Base-by-base conservation (phyloP, 2,797 vertebrate genomes). In the Lutjanus campechanus region DNA sequence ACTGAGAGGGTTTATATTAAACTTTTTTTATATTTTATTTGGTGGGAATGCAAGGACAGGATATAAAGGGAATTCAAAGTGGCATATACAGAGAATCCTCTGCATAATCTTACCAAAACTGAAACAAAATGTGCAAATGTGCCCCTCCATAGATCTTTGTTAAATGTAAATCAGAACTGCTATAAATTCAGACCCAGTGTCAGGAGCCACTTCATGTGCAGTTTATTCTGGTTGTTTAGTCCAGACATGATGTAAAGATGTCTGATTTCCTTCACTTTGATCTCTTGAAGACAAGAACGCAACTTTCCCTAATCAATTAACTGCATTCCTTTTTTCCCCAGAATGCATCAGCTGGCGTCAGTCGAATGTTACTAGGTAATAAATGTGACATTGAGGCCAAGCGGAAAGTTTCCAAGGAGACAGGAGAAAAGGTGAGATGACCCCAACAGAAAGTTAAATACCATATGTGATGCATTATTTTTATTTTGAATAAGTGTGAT, bases 351-450 rank as follows among this genome's bases (percentile, higher is more conserved):
- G 95, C 96, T 0, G 97, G 97, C 3, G 97, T 98, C 71, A 97
- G 96, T 88, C 95, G 91, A 53, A 97, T 98, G 93, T 92, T 99
- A 69, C 93, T 98, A 36, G 98, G 97, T 12, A 98, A 99, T 91
- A 99, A 99, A 86, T 98, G 97, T n/a, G 98, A 99, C 95, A 98
- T 98, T 83, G 97, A 98, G 85, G 83, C 90, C 43, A 97, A 96
- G 84, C 93, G 98, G 49, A 97, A 97, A 77, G 96, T 99, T 76
- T 94, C 95, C 72, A 96, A 90, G 85, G 97, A 98, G 20, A 96
- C 89, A 0, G 98, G 97, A 0, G 96, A 97, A 63, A 97, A 97
- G 97, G 98, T 98, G 78, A 93, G 91, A 13, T 1, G 8, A 60
- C 3, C 17, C 11, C 7, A 11, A 47, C 13, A 69, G 47, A 20